These are phyloP conservation scores for Microchirus variegatus DNA, from an alignment of 2,797 vertebrate genomes.

Conservation along the genomic window DNA sequence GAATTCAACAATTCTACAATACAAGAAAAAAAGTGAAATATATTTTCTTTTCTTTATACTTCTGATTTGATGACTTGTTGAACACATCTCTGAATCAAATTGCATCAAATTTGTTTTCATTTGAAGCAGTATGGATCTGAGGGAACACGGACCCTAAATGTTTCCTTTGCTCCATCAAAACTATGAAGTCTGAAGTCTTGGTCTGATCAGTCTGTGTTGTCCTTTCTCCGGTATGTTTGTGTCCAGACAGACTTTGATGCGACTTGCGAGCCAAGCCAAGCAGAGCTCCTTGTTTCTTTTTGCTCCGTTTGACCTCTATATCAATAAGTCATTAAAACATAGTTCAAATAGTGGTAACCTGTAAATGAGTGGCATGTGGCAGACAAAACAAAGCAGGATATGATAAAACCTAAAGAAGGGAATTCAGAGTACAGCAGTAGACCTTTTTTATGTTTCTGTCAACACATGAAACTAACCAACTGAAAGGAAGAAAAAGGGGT, in stretches of 20 bases:
- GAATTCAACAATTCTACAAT: no score
- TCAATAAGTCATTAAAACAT: conserved; percentile 77
- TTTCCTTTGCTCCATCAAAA: neutral
- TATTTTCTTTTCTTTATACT: conserved; percentile 1
- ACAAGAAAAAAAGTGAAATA: no score
- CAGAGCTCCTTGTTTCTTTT: conserved; percentile 5
- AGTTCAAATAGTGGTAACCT: conserved; percentile 73
- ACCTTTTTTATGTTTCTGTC: conserved; percentile 44
- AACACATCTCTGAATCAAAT: neutral
- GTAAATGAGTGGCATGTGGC: conserved; percentile 37
- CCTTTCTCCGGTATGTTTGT: conserved; percentile 17
- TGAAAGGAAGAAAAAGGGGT: conserved; percentile 70
- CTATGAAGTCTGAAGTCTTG: neutral
- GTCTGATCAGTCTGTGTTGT: conserved; percentile 13
- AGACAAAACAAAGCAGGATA: conserved; percentile 1
- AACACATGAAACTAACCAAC: conserved; percentile 64
- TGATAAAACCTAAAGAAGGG: conserved; percentile 12
- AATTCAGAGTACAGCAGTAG: neutral
- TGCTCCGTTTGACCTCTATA: conserved; percentile 46
- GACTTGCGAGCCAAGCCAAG: conserved; percentile 21
- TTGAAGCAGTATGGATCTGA: neutral
- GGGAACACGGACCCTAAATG: neutral
- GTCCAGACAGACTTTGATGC: conserved; percentile 30
- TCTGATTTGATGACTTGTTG: conserved; percentile 6
- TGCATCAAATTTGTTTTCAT: neutral